Evolutionary conservation across 2,113 vertebrate genomes (phyloP).

Genomic region (Bombycilla garrulus): DNA sequence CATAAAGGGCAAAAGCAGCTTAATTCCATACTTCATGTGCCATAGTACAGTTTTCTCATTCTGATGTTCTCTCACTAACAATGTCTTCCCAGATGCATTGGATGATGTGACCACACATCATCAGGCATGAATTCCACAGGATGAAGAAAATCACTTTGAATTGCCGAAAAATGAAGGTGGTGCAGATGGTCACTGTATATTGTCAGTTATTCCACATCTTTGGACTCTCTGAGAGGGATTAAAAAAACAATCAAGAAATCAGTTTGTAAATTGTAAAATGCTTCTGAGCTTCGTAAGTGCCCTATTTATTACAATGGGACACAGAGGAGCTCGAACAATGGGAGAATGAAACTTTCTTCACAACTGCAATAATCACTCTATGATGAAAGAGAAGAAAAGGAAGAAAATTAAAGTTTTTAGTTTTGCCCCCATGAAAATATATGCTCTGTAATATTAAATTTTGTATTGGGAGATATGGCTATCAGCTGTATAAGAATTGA

Average conservation of each 20-base stretch:
- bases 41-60: not conserved
- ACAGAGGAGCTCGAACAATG: not conserved
- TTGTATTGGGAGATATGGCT: not conserved
- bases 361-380: not conserved
- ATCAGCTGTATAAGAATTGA: not conserved
- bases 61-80: not conserved
- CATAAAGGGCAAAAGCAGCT: not conserved
- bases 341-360: not conserved
- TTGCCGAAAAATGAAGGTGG: not conserved
- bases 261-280: not conserved
- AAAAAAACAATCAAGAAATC: constrained; percentile 1
- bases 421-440: not conserved
- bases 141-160: not conserved
- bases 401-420: not conserved
- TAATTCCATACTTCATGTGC: not conserved
- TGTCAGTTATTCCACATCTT: not conserved
- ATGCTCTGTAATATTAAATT: not conserved
- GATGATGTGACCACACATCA: not conserved
- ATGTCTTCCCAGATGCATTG: not conserved
- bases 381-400: not conserved
- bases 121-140: not conserved
- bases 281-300: not conserved
- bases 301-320: not conserved
- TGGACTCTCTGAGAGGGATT: not conserved
- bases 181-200: not conserved